phyloP scores from a whole-genome alignment of 2,797 vertebrate species.

The Odontamblyopus lacepedii region DNA sequence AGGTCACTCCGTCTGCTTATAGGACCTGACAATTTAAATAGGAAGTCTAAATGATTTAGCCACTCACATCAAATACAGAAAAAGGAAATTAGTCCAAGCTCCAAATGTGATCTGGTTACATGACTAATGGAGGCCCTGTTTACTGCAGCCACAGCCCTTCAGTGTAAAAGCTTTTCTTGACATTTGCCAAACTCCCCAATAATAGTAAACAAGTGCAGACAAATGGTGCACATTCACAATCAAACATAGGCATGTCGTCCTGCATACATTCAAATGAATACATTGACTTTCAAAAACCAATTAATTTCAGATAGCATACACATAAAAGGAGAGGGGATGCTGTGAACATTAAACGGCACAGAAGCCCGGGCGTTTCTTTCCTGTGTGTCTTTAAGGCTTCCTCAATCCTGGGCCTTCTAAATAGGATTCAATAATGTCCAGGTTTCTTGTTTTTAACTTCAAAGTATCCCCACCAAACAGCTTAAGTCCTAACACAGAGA shows the following conservation, averaged over 20 bases:
- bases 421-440: conserved; percentile 71
- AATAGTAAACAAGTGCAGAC: conserved; percentile 59
- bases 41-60: conserved; percentile 52
- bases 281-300: conserved; percentile 75
- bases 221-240: conserved; percentile 36
- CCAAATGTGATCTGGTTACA: conserved; percentile 49
- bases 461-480: conserved; percentile 63
- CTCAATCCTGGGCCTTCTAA: conserved; percentile 64
- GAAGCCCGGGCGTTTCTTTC: conserved; percentile 57
- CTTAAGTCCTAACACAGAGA: conserved; percentile 65
- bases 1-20: conserved; percentile 40
- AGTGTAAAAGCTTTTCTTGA: conserved; percentile 24
- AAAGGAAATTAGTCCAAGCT: conserved; percentile 40
- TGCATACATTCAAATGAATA: conserved; percentile 35
- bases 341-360: conserved; percentile 76
- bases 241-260: conserved; percentile 40
- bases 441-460: conserved; percentile 76
- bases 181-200: conserved; percentile 21
- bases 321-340: conserved; percentile 72
- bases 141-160: conserved; percentile 8
- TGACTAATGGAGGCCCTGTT: conserved; percentile 2
- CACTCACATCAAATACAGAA: conserved; percentile 50
- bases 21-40: conserved; percentile 42
- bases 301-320: conserved; percentile 76
- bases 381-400: conserved; percentile 71